Percentiles rank a stretch among this genome's conserved stretches.
Conservation (phyloP, 2,888 invertebrate species). For the Lasioglossum zephyrum region DNA sequence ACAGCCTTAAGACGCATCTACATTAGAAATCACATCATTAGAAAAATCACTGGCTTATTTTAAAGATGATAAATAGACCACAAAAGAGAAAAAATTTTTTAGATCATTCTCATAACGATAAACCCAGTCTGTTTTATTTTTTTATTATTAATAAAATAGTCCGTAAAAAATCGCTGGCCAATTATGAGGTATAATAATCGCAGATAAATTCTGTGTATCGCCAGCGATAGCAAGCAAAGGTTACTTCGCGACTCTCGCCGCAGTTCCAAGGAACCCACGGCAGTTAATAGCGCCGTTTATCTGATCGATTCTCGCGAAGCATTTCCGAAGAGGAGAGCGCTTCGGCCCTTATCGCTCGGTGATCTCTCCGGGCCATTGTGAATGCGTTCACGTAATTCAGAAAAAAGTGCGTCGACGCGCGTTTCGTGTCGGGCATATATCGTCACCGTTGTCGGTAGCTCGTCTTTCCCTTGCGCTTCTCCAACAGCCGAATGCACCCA, state of each 20-base stretch:
- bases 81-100: too few species aligned
- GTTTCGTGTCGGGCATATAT: slow-evolving; percentile 68
- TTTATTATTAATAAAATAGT: background rate
- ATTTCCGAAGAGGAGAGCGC: slow-evolving; percentile 21
- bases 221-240: background rate
- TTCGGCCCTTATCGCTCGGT: slow-evolving; percentile 45
- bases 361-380: slow-evolving; percentile 61
- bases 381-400: slow-evolving; percentile 72
- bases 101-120: background rate
- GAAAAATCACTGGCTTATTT: too few species aligned
- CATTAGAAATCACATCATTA: too few species aligned
- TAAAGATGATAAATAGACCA: too few species aligned
- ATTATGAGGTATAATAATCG: background rate
- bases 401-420: slow-evolving; percentile 65
- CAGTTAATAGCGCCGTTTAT: slow-evolving; percentile 8
- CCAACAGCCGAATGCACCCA: slow-evolving; percentile 51
- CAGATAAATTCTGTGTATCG: background rate
- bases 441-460: slow-evolving; percentile 1
- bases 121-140: background rate
- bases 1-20: too few species aligned
- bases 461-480: slow-evolving; percentile 10
- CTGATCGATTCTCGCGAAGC: slow-evolving; percentile 33
- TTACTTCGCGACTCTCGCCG: background rate
- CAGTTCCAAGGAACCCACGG: background rate
- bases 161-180: background rate